Percentiles rank a stretch among this genome's conserved stretches.
Evolutionary conservation across 1,140 invertebrate species (phyloP).

Genomic region (Lithobius niger): DNA sequence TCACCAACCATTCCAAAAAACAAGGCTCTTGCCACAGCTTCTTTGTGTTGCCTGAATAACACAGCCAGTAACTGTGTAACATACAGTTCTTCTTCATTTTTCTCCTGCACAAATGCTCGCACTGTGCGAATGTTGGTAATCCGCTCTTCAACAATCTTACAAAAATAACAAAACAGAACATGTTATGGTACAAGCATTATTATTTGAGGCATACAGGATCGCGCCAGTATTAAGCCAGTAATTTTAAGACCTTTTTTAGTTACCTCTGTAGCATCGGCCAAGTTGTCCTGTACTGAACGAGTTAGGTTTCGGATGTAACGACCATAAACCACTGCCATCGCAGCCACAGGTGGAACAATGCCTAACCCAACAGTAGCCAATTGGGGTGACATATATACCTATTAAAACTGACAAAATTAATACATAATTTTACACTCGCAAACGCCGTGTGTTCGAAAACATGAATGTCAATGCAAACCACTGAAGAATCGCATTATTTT

Average conservation of each 20-base stretch:
- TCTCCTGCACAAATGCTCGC: slow-evolving; percentile 77
- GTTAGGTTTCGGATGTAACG: slow-evolving; percentile 75
- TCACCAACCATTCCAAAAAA: slow-evolving; percentile 80
- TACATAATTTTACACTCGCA: too few relatives aligned
- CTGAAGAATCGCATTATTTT: too few relatives aligned
- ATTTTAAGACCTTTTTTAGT: not conserved
- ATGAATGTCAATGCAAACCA: too few relatives aligned
- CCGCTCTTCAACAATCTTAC: slow-evolving; percentile 66
- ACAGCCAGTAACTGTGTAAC: slow-evolving; percentile 53
- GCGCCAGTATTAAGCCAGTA: too few relatives aligned
- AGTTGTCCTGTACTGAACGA: slow-evolving; percentile 61
- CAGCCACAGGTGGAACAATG: slow-evolving; percentile 77
- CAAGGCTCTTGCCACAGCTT: slow-evolving; percentile 67
- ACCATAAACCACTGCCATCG: slow-evolving; percentile 76
- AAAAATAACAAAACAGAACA: not conserved
- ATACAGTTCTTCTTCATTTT: slow-evolving; percentile 57
- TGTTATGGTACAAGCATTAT: slow-evolving; percentile 24
- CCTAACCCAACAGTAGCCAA: slow-evolving; percentile 67
- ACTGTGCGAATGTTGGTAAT: slow-evolving; percentile 90
- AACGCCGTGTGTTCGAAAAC: too few relatives aligned
- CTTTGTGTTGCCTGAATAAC: slow-evolving; percentile 65
- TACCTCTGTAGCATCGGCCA: slow-evolving; percentile 66
- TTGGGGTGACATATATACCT: slow-evolving; percentile 81
- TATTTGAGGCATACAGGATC: too few relatives aligned
- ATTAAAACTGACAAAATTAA: too few relatives aligned